Evolutionary conservation across 2,797 vertebrate genomes (phyloP).

Genomic region (Streptopelia turtur): DNA sequence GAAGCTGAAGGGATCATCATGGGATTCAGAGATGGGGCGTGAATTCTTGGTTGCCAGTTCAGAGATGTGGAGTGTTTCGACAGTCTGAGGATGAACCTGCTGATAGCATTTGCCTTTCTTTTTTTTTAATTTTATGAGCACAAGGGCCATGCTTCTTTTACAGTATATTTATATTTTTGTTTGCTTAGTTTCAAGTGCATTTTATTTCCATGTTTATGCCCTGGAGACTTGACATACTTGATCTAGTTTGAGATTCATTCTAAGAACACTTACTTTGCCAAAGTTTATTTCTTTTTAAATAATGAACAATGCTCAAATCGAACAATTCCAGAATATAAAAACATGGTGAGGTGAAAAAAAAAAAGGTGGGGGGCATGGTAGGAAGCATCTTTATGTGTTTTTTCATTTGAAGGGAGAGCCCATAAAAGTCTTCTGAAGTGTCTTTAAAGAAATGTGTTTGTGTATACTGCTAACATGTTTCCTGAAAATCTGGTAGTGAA

Average conservation of each 20-base stretch:
- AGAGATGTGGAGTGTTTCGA: not conserved
- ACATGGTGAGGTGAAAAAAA: no score
- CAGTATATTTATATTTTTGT: not conserved
- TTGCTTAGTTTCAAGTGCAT: not conserved
- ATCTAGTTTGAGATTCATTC: not conserved
- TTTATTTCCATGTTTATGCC: not conserved
- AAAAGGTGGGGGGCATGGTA: not conserved
- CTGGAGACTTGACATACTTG: not conserved
- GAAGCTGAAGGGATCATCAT: rapidly evolving
- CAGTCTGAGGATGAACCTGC: not conserved
- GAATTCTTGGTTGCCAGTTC: not conserved
- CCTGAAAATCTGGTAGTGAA: not conserved
- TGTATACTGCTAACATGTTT: not conserved
- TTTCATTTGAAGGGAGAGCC: not conserved
- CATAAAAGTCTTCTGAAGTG: not conserved
- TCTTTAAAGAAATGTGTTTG: not conserved
- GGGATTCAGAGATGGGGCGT: not conserved
- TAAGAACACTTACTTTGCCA: not conserved
- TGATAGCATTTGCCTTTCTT: not conserved
- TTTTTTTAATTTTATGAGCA: not conserved
- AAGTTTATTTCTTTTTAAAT: not conserved
- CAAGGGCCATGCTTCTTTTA: not conserved
- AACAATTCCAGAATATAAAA: not conserved
- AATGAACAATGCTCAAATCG: not conserved
- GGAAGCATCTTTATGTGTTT: not conserved